These are phyloP conservation scores for Sebastes alutus DNA, from an alignment of 2,797 vertebrate species.

Conservation along the genomic window DNA sequence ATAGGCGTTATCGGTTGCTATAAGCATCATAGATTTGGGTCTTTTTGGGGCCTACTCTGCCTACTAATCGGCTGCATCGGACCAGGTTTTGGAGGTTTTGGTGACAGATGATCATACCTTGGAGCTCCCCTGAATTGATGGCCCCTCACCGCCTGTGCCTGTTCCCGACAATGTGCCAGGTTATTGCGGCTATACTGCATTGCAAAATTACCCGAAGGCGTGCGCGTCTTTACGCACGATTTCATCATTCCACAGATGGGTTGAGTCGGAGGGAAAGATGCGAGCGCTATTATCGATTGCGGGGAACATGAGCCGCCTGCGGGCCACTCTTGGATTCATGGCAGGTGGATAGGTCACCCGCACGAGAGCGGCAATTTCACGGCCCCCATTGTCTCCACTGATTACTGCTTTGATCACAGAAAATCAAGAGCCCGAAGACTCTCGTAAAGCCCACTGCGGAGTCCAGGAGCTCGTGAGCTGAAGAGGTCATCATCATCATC, in stretches of 20 bases:
- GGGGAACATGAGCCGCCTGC: constrained; percentile 64
- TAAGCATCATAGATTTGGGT: too few species aligned
- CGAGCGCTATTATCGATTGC: constrained; percentile 75
- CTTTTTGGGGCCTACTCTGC: too few species aligned
- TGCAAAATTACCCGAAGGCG: constrained; percentile 46
- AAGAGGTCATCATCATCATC: constrained; percentile 71
- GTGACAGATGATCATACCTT: constrained; percentile 11
- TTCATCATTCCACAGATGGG: constrained; percentile 65
- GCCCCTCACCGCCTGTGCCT: not conserved
- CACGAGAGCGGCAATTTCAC: constrained; percentile 72
- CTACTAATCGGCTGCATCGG: not conserved
- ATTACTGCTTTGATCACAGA: constrained; percentile 79
- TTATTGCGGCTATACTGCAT: constrained; percentile 29
- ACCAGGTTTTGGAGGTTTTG: not conserved
- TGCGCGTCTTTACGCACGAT: constrained; percentile 68
- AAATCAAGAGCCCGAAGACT: constrained; percentile 70
- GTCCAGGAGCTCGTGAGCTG: constrained; percentile 65
- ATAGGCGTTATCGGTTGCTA: too few species aligned
- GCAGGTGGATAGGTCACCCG: constrained; percentile 79
- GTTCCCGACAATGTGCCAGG: constrained; percentile 10
- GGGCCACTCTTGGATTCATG: constrained; percentile 75
- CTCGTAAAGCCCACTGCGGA: constrained; percentile 59
- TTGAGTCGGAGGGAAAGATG: constrained; percentile 65
- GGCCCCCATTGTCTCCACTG: constrained; percentile 77
- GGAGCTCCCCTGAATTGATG: constrained; percentile 9